Base-by-base conservation (phyloP, 2,797 vertebrate species). In the Capromys pilorides region DNA sequence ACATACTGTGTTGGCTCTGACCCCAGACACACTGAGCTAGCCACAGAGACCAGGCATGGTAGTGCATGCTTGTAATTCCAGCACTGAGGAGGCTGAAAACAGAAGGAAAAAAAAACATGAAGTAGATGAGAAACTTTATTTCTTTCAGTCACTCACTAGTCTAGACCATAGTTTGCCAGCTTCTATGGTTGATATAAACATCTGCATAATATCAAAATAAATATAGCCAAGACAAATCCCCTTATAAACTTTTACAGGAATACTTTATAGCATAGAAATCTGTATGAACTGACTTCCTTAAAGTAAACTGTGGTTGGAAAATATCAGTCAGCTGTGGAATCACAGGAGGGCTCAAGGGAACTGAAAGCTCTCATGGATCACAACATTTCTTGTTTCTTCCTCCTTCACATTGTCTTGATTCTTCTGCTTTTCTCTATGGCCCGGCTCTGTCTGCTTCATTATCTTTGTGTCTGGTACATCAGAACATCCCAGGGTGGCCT, bases 151-250 rank as follows among this genome's bases (percentile, higher is more conserved):
- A 78, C 14, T 91, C 33, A 78, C 11, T 66, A 8, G 39, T 75
- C 49, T 54, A 64, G 31, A 75, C 66, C 67, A 90, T 81, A 84
- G 81, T 59, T 57, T 59, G 33, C 61, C 4, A 77, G 1, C 73
- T 85, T 36, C 33, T 78, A 22, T 57, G 36, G 5, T n/a, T 83
- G 67, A 57, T 69, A 21, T 31, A 80, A 80, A 59, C 36, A 89
- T 80, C 69, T 83, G 41, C 5, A 86, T 6, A 57, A 24, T 8
- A 87, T 62, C 87, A n/a, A 87, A 90, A 96, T 90, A 78, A 90
- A 75, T 4, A 87, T 66, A 85, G 59, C 19, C 28, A 54, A 57
- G 12, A 66, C 57, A 59, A 54, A 54, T 45, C 31, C n/a, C 2
- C 26, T 13, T 57, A 2, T 31, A 21, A 49, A 77, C 41, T 96